Conservation (phyloP, 1,140 invertebrate species). For the Tetragnatha versicolor region DNA sequence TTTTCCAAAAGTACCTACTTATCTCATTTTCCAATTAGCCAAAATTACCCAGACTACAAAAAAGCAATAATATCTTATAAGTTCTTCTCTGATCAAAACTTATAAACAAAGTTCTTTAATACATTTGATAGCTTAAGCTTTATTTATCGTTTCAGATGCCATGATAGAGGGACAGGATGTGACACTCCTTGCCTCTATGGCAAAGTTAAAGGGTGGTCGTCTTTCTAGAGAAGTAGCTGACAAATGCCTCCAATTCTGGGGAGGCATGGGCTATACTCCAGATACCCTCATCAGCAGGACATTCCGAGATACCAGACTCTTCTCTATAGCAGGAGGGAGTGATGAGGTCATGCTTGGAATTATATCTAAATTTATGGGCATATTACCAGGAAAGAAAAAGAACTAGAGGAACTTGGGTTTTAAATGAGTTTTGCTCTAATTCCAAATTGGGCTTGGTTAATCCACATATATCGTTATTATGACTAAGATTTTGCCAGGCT, state of each 20-base stretch:
- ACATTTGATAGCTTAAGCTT: background rate
- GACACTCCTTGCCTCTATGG: constrained; percentile 70
- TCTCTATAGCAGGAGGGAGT: constrained; percentile 71
- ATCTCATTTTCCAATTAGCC: no score
- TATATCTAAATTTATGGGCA: constrained; percentile 70
- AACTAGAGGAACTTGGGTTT: no score
- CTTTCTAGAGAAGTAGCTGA: constrained; percentile 68
- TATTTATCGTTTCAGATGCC: constrained; percentile 20
- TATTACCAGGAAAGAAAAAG: constrained; percentile 38
- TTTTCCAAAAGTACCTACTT: no score
- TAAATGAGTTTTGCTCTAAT: no score
- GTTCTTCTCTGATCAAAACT: no score
- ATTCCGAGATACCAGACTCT: constrained; percentile 68
- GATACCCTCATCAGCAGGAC: constrained; percentile 67
- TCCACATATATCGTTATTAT: no score
- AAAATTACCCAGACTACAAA: no score
- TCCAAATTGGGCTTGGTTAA: no score
- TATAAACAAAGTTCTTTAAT: no score
- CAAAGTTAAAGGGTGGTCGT: constrained; percentile 69
- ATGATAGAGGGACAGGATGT: constrained; percentile 67
- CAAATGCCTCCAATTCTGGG: constrained; percentile 71
- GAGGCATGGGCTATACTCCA: constrained; percentile 71
- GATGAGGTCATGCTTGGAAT: constrained; percentile 73
- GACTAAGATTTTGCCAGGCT: no score
- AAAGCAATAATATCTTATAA: background rate